phyloP scores from a whole-genome alignment of 2,888 invertebrate species.

The Protophormia terraenovae region DNA sequence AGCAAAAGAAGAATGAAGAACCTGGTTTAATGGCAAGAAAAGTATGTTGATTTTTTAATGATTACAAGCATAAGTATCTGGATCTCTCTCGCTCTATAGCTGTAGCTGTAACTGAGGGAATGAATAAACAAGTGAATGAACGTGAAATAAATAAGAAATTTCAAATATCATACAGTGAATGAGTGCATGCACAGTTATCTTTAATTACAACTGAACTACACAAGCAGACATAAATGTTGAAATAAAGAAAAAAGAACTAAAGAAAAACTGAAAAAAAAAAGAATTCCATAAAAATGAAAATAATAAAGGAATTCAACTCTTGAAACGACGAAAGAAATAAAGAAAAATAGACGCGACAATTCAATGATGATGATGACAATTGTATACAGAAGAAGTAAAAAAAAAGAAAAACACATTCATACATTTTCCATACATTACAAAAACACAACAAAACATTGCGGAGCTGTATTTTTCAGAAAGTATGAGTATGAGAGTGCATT shows the following conservation, averaged over 20 bases:
- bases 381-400: background rate
- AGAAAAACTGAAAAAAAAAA: background rate
- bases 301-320: conserved; percentile 46
- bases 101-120: conserved; percentile 22
- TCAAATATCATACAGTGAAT: background rate
- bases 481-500: background rate
- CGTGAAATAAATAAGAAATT: conserved; percentile 2
- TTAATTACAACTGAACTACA: conserved; percentile 52
- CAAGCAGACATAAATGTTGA: conserved; percentile 21
- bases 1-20: conserved; percentile 16
- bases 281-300: conserved; percentile 1
- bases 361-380: conserved; percentile 56
- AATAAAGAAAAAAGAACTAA: background rate
- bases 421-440: conserved; percentile 14
- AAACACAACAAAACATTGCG: background rate
- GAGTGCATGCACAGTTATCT: conserved; percentile 47
- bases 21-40: conserved; percentile 30
- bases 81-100: conserved; percentile 2
- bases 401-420: background rate
- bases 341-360: conserved; percentile 57
- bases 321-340: conserved; percentile 33
- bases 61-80: conserved; percentile 30
- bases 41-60: conserved; percentile 21
- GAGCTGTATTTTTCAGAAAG: background rate
- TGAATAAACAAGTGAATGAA: conserved; percentile 33